Base-by-base conservation (phyloP, 2,888 invertebrate genomes). In the Timandra comae region DNA sequence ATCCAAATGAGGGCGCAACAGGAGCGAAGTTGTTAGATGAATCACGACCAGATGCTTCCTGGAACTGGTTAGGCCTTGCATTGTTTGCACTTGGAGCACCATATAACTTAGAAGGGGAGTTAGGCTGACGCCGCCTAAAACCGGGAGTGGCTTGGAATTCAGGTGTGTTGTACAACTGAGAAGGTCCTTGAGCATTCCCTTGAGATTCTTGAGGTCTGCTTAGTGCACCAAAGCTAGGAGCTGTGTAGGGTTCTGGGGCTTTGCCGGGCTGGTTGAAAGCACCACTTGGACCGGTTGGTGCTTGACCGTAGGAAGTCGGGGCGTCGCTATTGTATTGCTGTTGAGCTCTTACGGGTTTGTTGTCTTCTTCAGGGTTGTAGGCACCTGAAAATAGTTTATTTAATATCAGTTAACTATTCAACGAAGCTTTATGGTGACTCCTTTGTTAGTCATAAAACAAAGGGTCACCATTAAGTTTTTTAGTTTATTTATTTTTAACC, bases 321-420 rank as follows among this genome's bases (percentile, higher is more conserved):
- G 46, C 42, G 12, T 48, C 42, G 28, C 9, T 31, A 30, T 43
- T 57, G 50, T 65, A 64, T 35, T 61, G 53, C 28, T 61, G 63
- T 10, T 55, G 35, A 5, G 46, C 30, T 5, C 3, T 5, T 2
- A 27, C 33, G 12, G 34, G 57, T 1, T 56, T 47, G 31, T 65
- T 62, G 33, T 79, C 67, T 58, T 81, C 80, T 13, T 75, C 68
- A 0, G 82, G 80, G 25, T 72, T 63, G 59, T 85, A 85, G 9
- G 85, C 81, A 38, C 85, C 85, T 85, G 53, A 2, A 69, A 67
- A 33, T 12, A 36, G 41, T 27, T 8, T 36, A 24, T 9, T 1
- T 6, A 7, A 6, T 7, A 23, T n/a, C 4, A 24, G 9, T 11
- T 24, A 11, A 24, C 4, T 9, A 2, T 0, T 22, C 1, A 22